Evolutionary conservation across 2,113 vertebrate species (phyloP).

Genomic region (Oncorhynchus nerka): DNA sequence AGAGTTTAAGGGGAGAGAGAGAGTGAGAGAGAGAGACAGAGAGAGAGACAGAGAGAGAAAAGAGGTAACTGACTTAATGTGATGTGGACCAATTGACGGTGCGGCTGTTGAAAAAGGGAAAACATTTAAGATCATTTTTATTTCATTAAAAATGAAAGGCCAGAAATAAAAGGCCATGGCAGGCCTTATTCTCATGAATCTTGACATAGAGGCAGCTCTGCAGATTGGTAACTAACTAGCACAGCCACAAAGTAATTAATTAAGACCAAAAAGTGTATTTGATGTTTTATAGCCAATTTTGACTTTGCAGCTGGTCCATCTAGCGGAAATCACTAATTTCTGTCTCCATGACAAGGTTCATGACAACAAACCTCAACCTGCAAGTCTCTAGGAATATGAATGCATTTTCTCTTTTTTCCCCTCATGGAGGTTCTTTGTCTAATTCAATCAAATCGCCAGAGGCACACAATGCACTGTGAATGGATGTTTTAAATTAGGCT

Average conservation of each 20-base stretch:
- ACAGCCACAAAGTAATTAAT: too few relatives aligned
- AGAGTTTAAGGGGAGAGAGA: not conserved
- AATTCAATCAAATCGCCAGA: constrained; percentile 69
- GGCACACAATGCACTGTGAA: constrained; percentile 42
- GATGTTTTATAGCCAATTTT: too few relatives aligned
- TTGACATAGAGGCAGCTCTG: too few relatives aligned
- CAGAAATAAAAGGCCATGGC: constrained; percentile 62
- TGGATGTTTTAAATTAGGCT: too few relatives aligned
- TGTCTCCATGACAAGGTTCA: too few relatives aligned
- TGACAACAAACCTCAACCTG: too few relatives aligned
- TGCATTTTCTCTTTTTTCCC: constrained; percentile 61
- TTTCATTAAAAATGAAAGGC: constrained; percentile 45
- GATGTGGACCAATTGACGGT: constrained; percentile 6
- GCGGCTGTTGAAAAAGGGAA: constrained; percentile 8
- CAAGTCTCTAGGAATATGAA: constrained; percentile 68
- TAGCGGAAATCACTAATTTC: too few relatives aligned
- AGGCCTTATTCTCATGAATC: constrained; percentile 4
- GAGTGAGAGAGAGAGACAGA: not conserved
- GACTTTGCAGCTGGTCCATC: too few relatives aligned
- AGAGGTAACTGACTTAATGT: constrained; percentile 19
- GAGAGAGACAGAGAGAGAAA: not conserved
- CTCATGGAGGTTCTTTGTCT: constrained; percentile 70
- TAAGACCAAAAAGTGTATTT: too few relatives aligned
- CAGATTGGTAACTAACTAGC: too few relatives aligned
- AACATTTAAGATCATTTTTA: not conserved